Evolutionary conservation across 2,797 vertebrate species (phyloP).

Genomic region (Ctenopoma multispine): DNA sequence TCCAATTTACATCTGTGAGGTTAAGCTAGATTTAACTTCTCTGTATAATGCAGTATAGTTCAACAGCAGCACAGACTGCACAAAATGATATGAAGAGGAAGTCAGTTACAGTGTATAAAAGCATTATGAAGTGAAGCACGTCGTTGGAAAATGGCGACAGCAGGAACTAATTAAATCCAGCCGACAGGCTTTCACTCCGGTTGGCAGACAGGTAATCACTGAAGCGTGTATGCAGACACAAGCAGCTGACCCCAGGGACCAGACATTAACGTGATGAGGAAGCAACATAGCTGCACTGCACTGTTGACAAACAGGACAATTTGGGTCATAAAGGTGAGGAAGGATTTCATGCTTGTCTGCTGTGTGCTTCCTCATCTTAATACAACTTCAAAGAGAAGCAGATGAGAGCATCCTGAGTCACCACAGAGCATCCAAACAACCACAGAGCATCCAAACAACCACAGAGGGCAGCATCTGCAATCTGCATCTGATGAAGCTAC

Average conservation of each 20-base stretch:
- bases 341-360: constrained; percentile 9
- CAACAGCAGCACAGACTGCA: no score
- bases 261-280: not conserved
- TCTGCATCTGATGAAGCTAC: constrained; percentile 13
- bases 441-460: not conserved
- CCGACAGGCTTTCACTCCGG: constrained; percentile 8
- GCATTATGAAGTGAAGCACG: constrained; percentile 18
- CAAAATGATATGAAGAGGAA: constrained; percentile 3
- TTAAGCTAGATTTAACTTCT: no score
- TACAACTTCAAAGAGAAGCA: constrained; percentile 15
- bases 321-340: constrained; percentile 8
- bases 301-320: constrained; percentile 19
- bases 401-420: not conserved
- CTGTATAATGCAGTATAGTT: no score
- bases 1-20: no score
- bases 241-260: constrained; percentile 11
- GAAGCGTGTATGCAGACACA: constrained; percentile 16
- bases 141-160: constrained; percentile 22
- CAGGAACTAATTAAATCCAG: constrained; percentile 38
- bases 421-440: not conserved
- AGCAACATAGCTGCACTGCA: not conserved
- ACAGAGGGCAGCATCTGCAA: no score
- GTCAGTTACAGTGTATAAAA: constrained; percentile 34
- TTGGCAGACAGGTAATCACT: constrained; percentile 26
- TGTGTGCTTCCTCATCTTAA: not conserved